phyloP scores from a whole-genome alignment of 2,113 vertebrate species.

The Fulmarus glacialis region DNA sequence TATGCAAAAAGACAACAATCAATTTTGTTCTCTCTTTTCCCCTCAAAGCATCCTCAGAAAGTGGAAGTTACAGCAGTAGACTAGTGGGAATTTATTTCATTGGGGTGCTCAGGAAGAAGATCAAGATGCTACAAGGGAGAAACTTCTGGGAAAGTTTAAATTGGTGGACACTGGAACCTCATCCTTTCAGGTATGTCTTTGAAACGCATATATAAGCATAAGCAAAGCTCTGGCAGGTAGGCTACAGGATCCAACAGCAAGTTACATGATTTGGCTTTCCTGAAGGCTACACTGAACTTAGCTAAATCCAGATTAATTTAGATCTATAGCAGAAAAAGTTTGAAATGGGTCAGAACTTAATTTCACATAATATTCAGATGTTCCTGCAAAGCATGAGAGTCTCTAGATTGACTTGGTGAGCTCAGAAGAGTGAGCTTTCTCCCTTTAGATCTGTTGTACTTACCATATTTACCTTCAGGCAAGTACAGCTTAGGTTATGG shows the following conservation, averaged over 20 bases:
- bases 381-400: background rate
- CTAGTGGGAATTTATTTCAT: background rate
- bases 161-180: background rate
- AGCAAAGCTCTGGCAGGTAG: background rate
- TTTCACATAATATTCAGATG: background rate
- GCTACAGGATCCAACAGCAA: background rate
- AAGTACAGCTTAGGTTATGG: background rate
- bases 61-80: background rate
- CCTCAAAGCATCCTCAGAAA: background rate
- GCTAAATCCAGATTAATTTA: background rate
- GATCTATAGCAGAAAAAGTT: background rate
- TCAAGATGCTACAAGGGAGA: background rate
- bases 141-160: background rate
- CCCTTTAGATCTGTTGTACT: background rate
- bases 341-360: background rate
- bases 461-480: background rate
- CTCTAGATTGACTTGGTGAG: background rate
- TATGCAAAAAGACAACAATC: background rate
- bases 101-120: background rate
- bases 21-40: background rate
- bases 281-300: background rate
- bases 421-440: background rate
- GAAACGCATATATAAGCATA: background rate
- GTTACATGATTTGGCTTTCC: background rate
- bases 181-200: background rate